phyloP scores from a whole-genome alignment of 2,113 vertebrate species.

The Takifugu bimaculatus region DNA sequence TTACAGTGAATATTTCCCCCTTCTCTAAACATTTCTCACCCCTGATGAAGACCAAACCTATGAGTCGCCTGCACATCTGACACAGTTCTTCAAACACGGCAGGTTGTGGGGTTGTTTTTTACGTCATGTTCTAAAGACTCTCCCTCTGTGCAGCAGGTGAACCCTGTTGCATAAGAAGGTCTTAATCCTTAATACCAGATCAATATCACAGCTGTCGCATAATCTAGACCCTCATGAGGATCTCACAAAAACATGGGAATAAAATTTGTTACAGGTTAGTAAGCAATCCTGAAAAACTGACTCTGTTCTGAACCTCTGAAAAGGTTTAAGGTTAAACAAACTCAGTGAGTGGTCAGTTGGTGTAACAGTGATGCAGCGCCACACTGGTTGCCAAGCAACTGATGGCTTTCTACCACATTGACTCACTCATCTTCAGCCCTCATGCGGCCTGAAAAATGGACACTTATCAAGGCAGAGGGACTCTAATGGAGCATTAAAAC shows the following conservation, averaged over 20 bases:
- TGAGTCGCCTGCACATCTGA: no score
- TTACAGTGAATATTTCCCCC: no score
- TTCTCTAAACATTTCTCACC: no score
- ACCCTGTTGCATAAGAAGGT: slow-evolving; percentile 8
- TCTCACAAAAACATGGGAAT: fast-evolving
- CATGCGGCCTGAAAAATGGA: slow-evolving; percentile 56
- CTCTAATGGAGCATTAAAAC: slow-evolving; percentile 67
- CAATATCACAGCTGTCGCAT: slow-evolving; percentile 17
- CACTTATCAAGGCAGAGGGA: slow-evolving; percentile 50
- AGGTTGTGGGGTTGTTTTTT: no score
- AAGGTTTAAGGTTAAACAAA: slow-evolving; percentile 25
- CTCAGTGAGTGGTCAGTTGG: slow-evolving; percentile 25
- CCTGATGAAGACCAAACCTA: no score
- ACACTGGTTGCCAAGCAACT: slow-evolving; percentile 40
- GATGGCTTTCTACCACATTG: slow-evolving; percentile 27
- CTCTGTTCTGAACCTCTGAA: not conserved
- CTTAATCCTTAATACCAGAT: slow-evolving; percentile 29
- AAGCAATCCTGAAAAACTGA: not conserved
- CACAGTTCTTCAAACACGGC: no score
- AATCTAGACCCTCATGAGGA: slow-evolving; percentile 12
- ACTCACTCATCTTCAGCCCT: slow-evolving; percentile 39
- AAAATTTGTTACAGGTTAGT: not conserved
- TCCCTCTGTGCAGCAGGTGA: not conserved
- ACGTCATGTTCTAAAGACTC: no score
- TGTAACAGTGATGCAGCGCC: slow-evolving; percentile 36